Conservation (phyloP, 2,797 vertebrate genomes). For the Spondyliosoma cantharus region DNA sequence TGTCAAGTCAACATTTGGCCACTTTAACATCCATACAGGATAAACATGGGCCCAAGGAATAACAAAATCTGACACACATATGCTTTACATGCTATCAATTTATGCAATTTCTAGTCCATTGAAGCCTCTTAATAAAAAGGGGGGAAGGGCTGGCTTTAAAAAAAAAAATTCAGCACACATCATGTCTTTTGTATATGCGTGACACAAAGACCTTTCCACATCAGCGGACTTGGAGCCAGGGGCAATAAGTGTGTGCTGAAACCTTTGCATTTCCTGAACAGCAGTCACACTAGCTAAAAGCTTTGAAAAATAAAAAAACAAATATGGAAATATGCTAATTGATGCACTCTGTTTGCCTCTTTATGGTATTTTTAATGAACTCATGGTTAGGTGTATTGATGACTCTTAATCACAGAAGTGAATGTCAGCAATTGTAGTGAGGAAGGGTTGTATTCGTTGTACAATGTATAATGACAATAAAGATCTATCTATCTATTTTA, state of each 20-base stretch:
- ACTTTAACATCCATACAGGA: constrained; percentile 18
- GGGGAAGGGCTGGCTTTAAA: constrained; percentile 12
- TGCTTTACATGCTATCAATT: constrained; percentile 30
- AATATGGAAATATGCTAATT: neutral
- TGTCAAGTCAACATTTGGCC: constrained; percentile 23
- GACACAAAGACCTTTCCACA: constrained; percentile 64
- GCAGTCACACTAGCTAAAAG: constrained; percentile 25
- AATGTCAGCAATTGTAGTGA: neutral
- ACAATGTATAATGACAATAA: too few species aligned
- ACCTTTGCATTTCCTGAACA: constrained; percentile 51
- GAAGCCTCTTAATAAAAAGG: constrained; percentile 7
- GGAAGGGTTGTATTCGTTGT: too few species aligned
- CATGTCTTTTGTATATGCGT: constrained; percentile 3
- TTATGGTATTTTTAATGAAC: neutral
- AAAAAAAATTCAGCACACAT: constrained; percentile 15
- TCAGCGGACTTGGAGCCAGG: constrained; percentile 42
- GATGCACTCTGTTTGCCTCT: neutral
- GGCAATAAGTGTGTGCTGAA: constrained; percentile 33
- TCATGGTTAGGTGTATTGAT: neutral
- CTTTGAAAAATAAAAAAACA: neutral
- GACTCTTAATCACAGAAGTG: neutral
- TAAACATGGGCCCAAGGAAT: constrained; percentile 24
- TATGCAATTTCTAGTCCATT: neutral
- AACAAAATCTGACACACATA: constrained; percentile 21
- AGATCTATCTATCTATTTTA: too few species aligned